Base-by-base conservation (phyloP, 92 coral and sea anemone species). In the Porites lobata region DNA sequence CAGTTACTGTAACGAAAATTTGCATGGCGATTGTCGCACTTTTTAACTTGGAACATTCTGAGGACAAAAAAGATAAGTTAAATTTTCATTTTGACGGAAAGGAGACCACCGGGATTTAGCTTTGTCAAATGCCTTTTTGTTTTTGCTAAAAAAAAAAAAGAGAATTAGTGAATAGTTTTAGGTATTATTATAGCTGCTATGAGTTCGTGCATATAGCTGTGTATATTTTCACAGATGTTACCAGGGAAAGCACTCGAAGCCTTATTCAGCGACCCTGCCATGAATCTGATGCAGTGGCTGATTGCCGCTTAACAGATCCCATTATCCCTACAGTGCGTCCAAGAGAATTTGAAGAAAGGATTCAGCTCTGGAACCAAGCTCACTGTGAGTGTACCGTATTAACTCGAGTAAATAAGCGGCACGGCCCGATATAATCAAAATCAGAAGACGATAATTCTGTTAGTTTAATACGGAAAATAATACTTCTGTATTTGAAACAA, bases 221-320 rank as follows among this genome's bases (percentile, higher is more conserved):
- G 9, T 66, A 4, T 19, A 10, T 75, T 8, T 52, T 4, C 2
- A 70, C 87, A 96, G 99, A 94, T 82, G 96, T 96, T 69, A 90
- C 94, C 19, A 73, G 83, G 51, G 88, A 92, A 2, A 90, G 83
- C 64, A 85, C 89, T 58, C 79, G 89, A 26, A 71, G 77, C 61
- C 87, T 97, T 6, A 89, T 81, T 72, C 99, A 97, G 69, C 78
- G 99, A 22, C 99, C 99, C 7, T 97, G 99, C 68, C 94, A 93
- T 21, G 99, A 97, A 85, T 94, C 98, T 67, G 99, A 97, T 67
- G 91, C 96, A 0, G 93, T 90, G 12, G 69, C 79, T 21, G 99
- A 97, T 72, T 97, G 98, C 80, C 87, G 99, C 53, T 87, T 97
- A 2, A 92, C 98, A 1, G 99, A 97, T 80, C 94, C 94, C 8